Conservation (phyloP, 2,888 invertebrate species). For the Escarpia spicata region DNA sequence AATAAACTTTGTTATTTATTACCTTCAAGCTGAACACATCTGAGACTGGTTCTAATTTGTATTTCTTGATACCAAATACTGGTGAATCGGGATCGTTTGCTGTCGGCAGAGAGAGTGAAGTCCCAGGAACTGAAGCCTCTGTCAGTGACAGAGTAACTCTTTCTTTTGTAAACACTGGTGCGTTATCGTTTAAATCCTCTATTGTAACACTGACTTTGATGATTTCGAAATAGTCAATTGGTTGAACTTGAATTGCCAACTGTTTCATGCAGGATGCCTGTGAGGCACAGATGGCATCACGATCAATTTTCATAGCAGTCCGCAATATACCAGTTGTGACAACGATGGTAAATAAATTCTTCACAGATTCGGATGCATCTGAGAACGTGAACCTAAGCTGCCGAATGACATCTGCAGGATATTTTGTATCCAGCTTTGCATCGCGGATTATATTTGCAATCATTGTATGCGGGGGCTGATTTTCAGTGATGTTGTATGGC, state of each 20-base stretch:
- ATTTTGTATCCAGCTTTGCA: not conserved
- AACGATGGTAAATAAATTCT: not conserved
- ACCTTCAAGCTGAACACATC: conserved; percentile 16
- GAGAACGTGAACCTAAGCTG: not conserved
- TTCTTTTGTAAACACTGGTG: not conserved
- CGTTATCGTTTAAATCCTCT: conserved; percentile 17
- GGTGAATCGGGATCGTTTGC: not conserved
- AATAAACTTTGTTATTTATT: not conserved
- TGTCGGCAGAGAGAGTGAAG: not conserved
- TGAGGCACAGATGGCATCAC: conserved; percentile 1
- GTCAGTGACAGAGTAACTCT: not conserved
- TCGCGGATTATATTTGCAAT: not conserved
- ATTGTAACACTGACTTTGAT: conserved; percentile 24
- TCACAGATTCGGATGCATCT: not conserved
- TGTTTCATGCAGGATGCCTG: not conserved
- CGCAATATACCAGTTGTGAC: not conserved
- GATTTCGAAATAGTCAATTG: conserved; percentile 17
- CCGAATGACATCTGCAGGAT: not conserved
- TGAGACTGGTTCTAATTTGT: not conserved
- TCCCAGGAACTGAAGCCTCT: not conserved
- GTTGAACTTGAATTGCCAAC: conserved; percentile 19
- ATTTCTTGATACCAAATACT: not conserved
- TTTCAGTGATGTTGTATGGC: not conserved
- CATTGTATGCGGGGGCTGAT: not conserved
- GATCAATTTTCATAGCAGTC: conserved; percentile 18